These are phyloP conservation scores for Gorsachius magnificus DNA, from an alignment of 2,797 vertebrate species.

Conservation along the genomic window DNA sequence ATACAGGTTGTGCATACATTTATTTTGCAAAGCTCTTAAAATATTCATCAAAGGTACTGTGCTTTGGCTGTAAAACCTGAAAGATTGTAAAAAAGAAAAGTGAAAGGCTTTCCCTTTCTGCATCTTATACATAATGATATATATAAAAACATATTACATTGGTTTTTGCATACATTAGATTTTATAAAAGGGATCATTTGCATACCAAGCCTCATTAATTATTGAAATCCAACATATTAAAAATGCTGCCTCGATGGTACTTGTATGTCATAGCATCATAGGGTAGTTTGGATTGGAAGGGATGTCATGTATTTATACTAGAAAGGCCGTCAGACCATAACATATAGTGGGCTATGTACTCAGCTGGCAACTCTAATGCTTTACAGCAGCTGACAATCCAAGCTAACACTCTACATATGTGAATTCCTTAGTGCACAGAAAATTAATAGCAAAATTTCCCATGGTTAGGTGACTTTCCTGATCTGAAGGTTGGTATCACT, in stretches of 20 bases:
- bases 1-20: neutral
- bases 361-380: neutral
- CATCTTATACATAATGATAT: neutral
- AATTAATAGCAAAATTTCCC: neutral
- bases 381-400: neutral
- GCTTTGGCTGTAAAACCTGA: neutral
- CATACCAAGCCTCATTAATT: neutral
- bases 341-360: neutral
- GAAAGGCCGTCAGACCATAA: neutral
- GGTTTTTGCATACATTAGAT: neutral
- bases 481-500: neutral
- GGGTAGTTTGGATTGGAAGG: neutral
- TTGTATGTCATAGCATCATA: neutral
- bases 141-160: neutral
- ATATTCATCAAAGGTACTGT: neutral
- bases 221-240: neutral
- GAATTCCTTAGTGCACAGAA: neutral
- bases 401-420: neutral
- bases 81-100: neutral
- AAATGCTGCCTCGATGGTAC: neutral
- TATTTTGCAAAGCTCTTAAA: conserved; percentile 8
- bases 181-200: neutral
- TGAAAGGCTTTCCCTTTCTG: neutral
- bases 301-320: neutral
- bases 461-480: neutral